A percentile compares a stretch with the other conserved stretches of the same genome.
Conservation (phyloP, 2,797 vertebrate genomes). For the Sebastolobus alascanus region DNA sequence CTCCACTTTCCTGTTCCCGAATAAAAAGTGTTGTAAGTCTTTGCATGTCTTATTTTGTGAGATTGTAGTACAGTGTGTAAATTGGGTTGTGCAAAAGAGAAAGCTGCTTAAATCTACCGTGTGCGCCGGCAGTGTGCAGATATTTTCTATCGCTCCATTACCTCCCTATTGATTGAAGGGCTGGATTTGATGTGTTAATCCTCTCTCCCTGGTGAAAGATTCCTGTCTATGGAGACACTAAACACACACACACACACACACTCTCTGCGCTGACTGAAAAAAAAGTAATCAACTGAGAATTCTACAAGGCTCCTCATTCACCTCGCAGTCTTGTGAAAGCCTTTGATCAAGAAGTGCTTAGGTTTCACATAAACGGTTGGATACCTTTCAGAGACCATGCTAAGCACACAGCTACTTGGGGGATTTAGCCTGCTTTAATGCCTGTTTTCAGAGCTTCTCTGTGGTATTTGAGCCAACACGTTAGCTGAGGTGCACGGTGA, state of each 20-base stretch:
- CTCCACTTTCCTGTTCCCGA: background rate
- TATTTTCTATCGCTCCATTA: constrained; percentile 73
- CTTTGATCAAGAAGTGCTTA: constrained; percentile 84
- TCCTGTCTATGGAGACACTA: constrained; percentile 76
- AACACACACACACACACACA: constrained; percentile 52
- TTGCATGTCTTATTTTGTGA: constrained; percentile 14
- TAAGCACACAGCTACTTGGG: constrained; percentile 75
- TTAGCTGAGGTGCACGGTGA: constrained; percentile 68
- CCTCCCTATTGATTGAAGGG: constrained; percentile 77
- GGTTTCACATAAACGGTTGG: constrained; percentile 79
- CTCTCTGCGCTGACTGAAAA: constrained; percentile 4
- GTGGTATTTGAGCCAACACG: constrained; percentile 78
- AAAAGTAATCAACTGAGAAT: constrained; percentile 71
- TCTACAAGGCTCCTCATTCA: constrained; percentile 76
- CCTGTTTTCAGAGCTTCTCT: constrained; percentile 80
- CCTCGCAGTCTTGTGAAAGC: constrained; percentile 69
- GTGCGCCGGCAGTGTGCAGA: constrained; percentile 42
- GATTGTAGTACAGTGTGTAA: constrained; percentile 14
- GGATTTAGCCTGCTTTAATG: constrained; percentile 82
- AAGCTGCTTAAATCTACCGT: constrained; percentile 41
- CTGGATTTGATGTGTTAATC: constrained; percentile 83
- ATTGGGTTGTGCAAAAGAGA: constrained; percentile 24
- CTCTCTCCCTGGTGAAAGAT: constrained; percentile 73
- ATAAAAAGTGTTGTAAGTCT: constrained; percentile 18
- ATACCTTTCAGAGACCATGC: constrained; percentile 77